Conservation (phyloP, 1,140 invertebrate species). For the Ostrea edulis region DNA sequence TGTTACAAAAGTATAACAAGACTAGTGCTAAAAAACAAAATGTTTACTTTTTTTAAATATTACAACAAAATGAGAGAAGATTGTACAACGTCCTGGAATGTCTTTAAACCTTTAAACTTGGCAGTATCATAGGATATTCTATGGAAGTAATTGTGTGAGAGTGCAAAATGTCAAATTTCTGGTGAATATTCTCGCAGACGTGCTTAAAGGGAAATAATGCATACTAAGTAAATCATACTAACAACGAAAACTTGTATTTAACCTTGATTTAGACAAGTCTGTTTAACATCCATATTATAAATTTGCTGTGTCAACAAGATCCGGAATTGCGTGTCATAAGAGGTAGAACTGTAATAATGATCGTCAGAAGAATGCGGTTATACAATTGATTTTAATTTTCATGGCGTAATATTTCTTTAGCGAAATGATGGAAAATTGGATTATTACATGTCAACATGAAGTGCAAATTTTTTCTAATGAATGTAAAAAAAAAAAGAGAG, state of each 20-base stretch:
- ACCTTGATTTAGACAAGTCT: not conserved
- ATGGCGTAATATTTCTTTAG: not conserved
- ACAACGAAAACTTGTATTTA: not conserved
- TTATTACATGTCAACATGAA: not conserved
- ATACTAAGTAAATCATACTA: not conserved
- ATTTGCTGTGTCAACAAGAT: not conserved
- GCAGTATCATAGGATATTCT: no score
- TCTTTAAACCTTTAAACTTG: no score
- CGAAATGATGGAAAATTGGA: constrained; percentile 10
- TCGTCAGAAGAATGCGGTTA: constrained; percentile 6
- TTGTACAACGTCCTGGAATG: no score
- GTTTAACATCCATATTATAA: not conserved
- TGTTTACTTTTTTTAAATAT: no score
- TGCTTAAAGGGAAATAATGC: not conserved
- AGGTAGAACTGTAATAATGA: not conserved
- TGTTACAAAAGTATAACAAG: no score
- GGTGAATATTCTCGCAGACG: not conserved
- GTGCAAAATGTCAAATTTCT: no score
- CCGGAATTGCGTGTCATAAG: not conserved
- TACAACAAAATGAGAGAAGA: no score
- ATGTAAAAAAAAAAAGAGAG: not conserved
- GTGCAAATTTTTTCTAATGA: not conserved
- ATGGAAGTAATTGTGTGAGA: no score
- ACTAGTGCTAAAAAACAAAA: no score
- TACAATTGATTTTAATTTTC: constrained; percentile 8